Evolutionary conservation across 92 coral and sea anemone genomes (phyloP), one percentile per base, ranked within the genome.

Genomic region (Porites rus): DNA sequence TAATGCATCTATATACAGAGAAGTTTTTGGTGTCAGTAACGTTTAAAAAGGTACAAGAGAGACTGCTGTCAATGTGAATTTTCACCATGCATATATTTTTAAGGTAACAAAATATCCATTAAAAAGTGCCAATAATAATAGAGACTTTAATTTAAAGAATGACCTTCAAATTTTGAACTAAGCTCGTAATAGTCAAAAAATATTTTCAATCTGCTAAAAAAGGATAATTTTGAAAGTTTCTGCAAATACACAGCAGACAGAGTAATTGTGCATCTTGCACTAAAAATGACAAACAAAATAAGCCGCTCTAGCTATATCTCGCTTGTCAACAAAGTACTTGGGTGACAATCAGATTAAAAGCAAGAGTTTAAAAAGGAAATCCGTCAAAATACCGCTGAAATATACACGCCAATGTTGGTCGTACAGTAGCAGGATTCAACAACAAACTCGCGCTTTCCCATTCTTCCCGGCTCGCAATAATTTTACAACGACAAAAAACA

Each of bases 241-340:
- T 21, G 31, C 56, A 28, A 9, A 81, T 59, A 69, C 60, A 46
- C 2, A 46, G 17, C 7, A 69, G 17, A 43, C 8, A 22, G 10
- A 12, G n/a, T 31, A 6, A 10, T 13, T 5, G 8, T 25, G 38
- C 50, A 8, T 38, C 46, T 38, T 5, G 46, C 54, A 71, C 86
- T 31, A 38, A 56, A 25, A 71, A 51, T 13, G 65, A 16, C 71
- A 20, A 20, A 9, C 12, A 68, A 83, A 50, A 63, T 61, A 73
- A 83, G 79, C 78, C 11, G 61, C 16, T 56, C 72, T 72, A 51
- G 18, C 19, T 31, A 53, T 76, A 43, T 72, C 43, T 64, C 62
- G 80, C 65, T 65, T 83, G 87, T 83, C 87, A 83, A 62, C 87
- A 73, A 63, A 50, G 63, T 63, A 63, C 80, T 83, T 74, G 56